Percentiles rank a stretch among this genome's conserved stretches.
Evolutionary conservation across 2,113 vertebrate species (phyloP).

Genomic region (Crotophaga sulcirostris): DNA sequence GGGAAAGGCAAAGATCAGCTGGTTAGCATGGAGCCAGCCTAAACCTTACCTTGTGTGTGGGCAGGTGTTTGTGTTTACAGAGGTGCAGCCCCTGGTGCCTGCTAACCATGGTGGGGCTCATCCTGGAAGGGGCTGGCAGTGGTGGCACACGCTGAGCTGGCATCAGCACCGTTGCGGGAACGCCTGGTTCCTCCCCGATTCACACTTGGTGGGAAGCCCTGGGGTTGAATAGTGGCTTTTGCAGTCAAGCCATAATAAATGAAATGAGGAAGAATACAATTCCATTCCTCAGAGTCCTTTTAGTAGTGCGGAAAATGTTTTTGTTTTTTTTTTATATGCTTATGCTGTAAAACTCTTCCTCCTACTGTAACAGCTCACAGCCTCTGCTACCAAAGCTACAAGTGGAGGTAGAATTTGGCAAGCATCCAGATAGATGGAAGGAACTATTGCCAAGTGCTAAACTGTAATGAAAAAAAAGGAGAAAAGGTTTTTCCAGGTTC

Average conservation of each 20-base stretch:
- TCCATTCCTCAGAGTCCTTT: neutral
- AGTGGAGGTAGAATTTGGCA: neutral
- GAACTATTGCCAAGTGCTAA: neutral
- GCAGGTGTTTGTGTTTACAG: fast-evolving
- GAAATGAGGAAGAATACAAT: neutral
- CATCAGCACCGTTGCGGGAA: fast-evolving
- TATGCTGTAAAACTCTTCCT: neutral
- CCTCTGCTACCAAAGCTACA: neutral
- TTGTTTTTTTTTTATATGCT: neutral
- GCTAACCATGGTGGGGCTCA: neutral
- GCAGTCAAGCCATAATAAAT: neutral
- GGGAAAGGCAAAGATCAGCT: neutral
- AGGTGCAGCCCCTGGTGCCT: neutral
- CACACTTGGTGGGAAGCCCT: fast-evolving
- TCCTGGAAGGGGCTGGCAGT: neutral
- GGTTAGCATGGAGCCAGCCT: neutral
- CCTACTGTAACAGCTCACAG: neutral
- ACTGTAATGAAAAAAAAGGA: neutral
- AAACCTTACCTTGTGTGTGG: neutral
- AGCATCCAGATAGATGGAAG: neutral
- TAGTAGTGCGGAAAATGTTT: neutral
- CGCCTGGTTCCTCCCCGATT: fast-evolving
- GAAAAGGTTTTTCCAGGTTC: neutral
- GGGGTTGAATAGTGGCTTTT: neutral
- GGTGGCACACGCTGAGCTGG: fast-evolving